Evolutionary conservation across 2,113 vertebrate species (phyloP).

Genomic region (Eublepharis macularius): DNA sequence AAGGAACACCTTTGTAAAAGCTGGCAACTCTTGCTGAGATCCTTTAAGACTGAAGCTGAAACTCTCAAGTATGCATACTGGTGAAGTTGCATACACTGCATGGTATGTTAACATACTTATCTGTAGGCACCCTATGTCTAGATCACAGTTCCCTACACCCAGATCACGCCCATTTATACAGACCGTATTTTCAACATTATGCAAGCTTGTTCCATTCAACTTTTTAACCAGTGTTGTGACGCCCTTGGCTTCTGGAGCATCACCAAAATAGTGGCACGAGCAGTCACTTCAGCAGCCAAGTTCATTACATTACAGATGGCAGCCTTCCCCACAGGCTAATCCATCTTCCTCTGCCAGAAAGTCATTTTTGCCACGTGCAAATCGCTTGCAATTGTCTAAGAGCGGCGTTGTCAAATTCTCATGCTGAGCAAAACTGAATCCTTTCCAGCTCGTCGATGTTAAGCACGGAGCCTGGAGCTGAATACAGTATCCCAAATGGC

Average conservation of each 20-base stretch:
- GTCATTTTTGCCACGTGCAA: conserved; percentile 23
- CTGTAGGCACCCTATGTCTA: not conserved
- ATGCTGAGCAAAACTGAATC: not conserved
- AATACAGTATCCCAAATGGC: not conserved
- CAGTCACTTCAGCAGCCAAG: conserved; percentile 3
- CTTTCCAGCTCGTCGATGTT: conserved; percentile 11
- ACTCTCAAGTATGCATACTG: not conserved
- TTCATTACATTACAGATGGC: not conserved
- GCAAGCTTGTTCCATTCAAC: not conserved
- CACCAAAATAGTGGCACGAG: conserved; percentile 6
- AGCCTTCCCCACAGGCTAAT: conserved; percentile 10
- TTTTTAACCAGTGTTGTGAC: not conserved
- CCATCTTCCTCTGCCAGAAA: not conserved
- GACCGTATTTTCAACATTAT: not conserved
- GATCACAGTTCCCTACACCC: not conserved
- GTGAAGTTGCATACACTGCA: not conserved
- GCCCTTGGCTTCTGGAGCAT: not conserved
- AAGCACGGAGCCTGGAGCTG: not conserved
- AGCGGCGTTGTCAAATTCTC: conserved; percentile 4
- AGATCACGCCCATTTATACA: not conserved
- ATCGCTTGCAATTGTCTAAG: not conserved
- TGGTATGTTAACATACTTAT: too few relatives aligned
- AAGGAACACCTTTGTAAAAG: too few relatives aligned
- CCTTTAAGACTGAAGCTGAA: not conserved
- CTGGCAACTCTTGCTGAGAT: too few relatives aligned